A percentile compares a stretch with the other conserved stretches of the same genome.
phyloP scores from a whole-genome alignment of 1,140 invertebrate genomes.

The Caenorhabditis tropicalis region DNA sequence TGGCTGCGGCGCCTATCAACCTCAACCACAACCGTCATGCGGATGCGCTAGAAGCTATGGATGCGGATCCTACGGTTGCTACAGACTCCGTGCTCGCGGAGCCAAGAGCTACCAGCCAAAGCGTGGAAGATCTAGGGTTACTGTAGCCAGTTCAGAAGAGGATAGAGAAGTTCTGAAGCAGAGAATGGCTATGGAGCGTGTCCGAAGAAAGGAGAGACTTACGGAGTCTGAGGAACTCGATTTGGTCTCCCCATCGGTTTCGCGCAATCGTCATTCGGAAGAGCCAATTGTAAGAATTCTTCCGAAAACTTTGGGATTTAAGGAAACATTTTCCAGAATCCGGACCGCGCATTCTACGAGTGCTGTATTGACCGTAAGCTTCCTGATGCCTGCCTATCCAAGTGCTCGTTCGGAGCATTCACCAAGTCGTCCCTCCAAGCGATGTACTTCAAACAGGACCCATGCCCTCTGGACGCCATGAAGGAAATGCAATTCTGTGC shows the following conservation, averaged over 20 bases:
- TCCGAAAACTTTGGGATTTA: background rate
- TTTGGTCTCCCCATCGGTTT: background rate
- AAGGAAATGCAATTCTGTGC: constrained; percentile 70
- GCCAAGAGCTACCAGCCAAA: constrained; percentile 45
- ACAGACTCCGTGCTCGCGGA: constrained; percentile 28
- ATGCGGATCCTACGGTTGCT: constrained; percentile 55
- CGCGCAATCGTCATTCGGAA: background rate
- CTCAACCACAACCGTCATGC: constrained; percentile 16
- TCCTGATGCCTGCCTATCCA: constrained; percentile 64
- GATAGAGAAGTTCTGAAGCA: constrained; percentile 48
- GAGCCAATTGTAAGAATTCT: constrained; percentile 2
- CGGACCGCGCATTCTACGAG: constrained; percentile 64
- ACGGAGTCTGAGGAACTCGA: background rate
- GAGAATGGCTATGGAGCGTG: constrained; percentile 14
- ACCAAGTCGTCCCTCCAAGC: constrained; percentile 64
- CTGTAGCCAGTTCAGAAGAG: background rate
- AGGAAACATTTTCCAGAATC: constrained; percentile 56
- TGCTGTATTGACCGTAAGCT: constrained; percentile 66
- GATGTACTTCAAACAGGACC: constrained; percentile 70
- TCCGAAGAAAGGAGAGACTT: background rate
- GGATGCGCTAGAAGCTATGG: constrained; percentile 48
- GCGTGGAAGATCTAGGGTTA: background rate
- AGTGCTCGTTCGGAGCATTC: constrained; percentile 64
- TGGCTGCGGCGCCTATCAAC: background rate
- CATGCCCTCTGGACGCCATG: constrained; percentile 68